Conservation (phyloP, 2,113 vertebrate species). For the Neotoma lepida region DNA sequence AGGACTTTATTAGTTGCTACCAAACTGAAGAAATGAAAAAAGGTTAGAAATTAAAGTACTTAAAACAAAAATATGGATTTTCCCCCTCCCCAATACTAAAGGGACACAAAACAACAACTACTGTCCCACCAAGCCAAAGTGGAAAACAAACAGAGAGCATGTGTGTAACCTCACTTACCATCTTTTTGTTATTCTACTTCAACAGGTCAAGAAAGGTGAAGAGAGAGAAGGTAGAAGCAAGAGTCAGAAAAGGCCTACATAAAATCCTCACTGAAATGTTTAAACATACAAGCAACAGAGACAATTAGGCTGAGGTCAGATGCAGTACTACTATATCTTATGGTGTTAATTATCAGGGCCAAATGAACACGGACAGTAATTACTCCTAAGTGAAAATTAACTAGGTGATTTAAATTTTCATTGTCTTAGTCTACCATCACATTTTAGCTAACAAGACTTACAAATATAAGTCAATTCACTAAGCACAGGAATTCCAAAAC, state of each 20-base stretch:
- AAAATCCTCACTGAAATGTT: slow-evolving; percentile 87
- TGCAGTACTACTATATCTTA: slow-evolving; percentile 81
- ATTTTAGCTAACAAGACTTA: slow-evolving; percentile 73
- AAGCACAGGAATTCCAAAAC: slow-evolving; percentile 67
- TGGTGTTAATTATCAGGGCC: slow-evolving; percentile 81
- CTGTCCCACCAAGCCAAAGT: slow-evolving; percentile 86
- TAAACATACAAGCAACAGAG: slow-evolving; percentile 86
- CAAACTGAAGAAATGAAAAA: slow-evolving; percentile 85
- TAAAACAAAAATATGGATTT: slow-evolving; percentile 80
- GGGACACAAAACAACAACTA: slow-evolving; percentile 84
- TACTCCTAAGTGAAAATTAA: slow-evolving; percentile 69
- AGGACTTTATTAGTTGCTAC: slow-evolving; percentile 85
- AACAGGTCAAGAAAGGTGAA: slow-evolving; percentile 92
- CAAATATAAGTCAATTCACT: slow-evolving; percentile 58
- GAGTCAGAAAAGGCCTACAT: slow-evolving; percentile 88
- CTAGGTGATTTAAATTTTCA: slow-evolving; percentile 65
- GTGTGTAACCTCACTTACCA: slow-evolving; percentile 95
- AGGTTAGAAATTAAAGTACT: slow-evolving; percentile 83
- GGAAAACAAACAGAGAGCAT: slow-evolving; percentile 87
- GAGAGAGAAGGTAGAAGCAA: slow-evolving; percentile 91
- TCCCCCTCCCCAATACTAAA: slow-evolving; percentile 81
- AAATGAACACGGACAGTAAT: slow-evolving; percentile 72
- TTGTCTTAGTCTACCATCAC: slow-evolving; percentile 61
- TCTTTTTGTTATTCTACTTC: slow-evolving; percentile 99
- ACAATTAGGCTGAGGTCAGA: slow-evolving; percentile 85